Conservation (phyloP, 2,113 vertebrate genomes). For the Corythornis cristatus region DNA sequence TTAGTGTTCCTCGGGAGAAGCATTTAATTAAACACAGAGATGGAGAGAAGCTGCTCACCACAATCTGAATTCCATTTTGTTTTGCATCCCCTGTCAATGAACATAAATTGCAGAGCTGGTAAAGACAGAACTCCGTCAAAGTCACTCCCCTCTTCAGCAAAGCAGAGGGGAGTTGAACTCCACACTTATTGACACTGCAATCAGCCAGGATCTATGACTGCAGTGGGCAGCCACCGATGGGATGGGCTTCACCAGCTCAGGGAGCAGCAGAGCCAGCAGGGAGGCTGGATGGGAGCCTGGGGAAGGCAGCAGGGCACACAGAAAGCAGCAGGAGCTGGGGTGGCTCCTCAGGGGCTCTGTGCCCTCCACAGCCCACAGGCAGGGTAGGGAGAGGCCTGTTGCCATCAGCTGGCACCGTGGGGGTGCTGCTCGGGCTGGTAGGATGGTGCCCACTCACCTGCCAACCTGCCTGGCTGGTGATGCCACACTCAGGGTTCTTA, state of each 20-base stretch:
- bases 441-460: not conserved
- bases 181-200: slow-evolving; percentile 25
- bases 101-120: slow-evolving; percentile 42
- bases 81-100: slow-evolving; percentile 24
- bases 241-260: slow-evolving; percentile 1
- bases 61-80: slow-evolving; percentile 34
- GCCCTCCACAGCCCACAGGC: not conserved
- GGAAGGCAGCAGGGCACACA: not conserved
- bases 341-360: not conserved
- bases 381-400: not conserved
- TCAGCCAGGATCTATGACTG: slow-evolving; percentile 29
- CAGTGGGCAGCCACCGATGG: not conserved
- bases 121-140: slow-evolving; percentile 38
- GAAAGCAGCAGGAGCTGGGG: not conserved
- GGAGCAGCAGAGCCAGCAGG: not conserved
- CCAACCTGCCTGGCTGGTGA: not conserved
- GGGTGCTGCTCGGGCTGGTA: not conserved
- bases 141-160: slow-evolving; percentile 30
- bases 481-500: not conserved
- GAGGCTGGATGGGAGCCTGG: not conserved
- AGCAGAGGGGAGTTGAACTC: slow-evolving; percentile 37
- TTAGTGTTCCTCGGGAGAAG: slow-evolving; percentile 8
- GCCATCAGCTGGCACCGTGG: not conserved
- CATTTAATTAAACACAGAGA: slow-evolving; percentile 44
- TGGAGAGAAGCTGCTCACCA: not conserved